Base-by-base conservation (phyloP, 2,113 vertebrate genomes). In the Trematocara macrostoma region DNA sequence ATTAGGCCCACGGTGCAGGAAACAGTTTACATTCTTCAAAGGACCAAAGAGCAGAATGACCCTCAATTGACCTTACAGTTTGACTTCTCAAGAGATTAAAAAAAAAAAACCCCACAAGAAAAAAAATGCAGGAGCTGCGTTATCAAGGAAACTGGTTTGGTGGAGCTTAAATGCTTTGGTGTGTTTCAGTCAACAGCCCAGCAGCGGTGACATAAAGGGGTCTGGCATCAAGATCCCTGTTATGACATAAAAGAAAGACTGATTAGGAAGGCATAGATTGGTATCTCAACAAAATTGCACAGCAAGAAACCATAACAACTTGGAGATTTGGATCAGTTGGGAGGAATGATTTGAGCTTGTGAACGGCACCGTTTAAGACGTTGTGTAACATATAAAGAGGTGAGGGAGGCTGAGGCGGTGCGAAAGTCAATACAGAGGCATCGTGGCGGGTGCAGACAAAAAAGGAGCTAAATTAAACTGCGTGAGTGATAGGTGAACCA, bases 321-420 rank as follows among this genome's bases (percentile, higher is more conserved):
- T 11, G 3, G 34, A 92, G 90, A 93, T 90, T 88, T 23, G 78
- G 81, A 95, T 93, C 90, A 59, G 80, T 11, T 47, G 55, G 35
- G 55, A 34, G 59, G n/a, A 81, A 56, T 51, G 18, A 64, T 82
- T 29, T 3, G 42, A 83, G 83, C 56, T 42, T 57, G 86, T 11
- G 86, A 93, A 89, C 87, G 86, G 61, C 81, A 49, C 12, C 14
- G 7, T 88, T 90, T 78, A 82, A 82, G 84, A 23, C 0, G 90
- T 94, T 94, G 90, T 56, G 35, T 83, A 94, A 95, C 53, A 31
- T 5, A 55, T 82, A 5, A 61, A 55, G 82, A 64, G 87, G 86
- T 85, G 85, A 87, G 71, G 11, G 55, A 86, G 89, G 47, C 64
- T 16, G 18, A 76, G 79, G 81, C 53, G 4, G 57, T 67, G 82